phyloP scores from a whole-genome alignment of 2,888 invertebrate species.

The Agrypnus murinus region DNA sequence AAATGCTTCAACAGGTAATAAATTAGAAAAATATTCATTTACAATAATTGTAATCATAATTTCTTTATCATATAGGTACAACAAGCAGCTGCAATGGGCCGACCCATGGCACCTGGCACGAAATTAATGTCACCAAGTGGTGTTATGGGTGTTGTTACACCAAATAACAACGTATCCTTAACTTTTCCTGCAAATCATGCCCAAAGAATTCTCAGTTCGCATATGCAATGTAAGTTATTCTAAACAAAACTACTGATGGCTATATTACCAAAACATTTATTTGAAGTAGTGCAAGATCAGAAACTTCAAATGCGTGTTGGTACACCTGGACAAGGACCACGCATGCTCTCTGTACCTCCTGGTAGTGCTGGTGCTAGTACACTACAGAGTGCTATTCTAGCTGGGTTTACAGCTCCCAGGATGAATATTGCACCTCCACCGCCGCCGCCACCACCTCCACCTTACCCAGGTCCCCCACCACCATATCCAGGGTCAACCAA shows the following conservation, averaged over 20 bases:
- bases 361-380: constrained; percentile 22
- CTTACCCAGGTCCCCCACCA: constrained; percentile 82
- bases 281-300: constrained; percentile 67
- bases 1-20: constrained; percentile 73
- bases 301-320: constrained; percentile 68
- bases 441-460: constrained; percentile 82
- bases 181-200: constrained; percentile 73
- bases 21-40: constrained; percentile 2
- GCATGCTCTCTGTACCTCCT: constrained; percentile 59
- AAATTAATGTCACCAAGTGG: constrained; percentile 76
- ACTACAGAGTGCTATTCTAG: constrained; percentile 48
- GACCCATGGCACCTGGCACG: constrained; percentile 75
- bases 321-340: constrained; percentile 58
- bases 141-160: constrained; percentile 79
- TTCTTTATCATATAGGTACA: constrained; percentile 73
- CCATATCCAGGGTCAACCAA: constrained; percentile 72
- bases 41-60: constrained; percentile 37
- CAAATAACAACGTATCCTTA: constrained; percentile 77
- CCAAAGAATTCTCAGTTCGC: constrained; percentile 63
- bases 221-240: constrained; percentile 63
- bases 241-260: background rate
- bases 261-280: too few species aligned
- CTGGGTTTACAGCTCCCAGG: constrained; percentile 55
- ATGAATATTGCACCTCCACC: constrained; percentile 64
- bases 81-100: constrained; percentile 77